Evolutionary conservation across 2,797 vertebrate species (phyloP).

Genomic region (Jordanella pulchra): DNA sequence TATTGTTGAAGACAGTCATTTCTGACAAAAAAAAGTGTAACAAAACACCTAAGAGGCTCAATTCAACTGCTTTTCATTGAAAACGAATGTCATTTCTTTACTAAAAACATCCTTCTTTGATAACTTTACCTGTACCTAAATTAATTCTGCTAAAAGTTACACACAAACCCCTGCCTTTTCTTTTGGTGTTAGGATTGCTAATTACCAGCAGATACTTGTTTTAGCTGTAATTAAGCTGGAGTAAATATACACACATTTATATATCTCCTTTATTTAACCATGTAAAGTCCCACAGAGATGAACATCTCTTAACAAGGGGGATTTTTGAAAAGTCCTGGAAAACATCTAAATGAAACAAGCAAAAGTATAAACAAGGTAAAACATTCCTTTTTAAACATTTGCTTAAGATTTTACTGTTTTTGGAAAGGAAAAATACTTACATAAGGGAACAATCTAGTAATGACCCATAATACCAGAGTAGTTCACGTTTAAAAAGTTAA

Average conservation of each 20-base stretch:
- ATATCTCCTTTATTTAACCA: not conserved
- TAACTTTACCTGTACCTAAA: no score
- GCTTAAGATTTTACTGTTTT: not conserved
- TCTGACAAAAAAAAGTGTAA: no score
- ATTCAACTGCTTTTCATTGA: no score
- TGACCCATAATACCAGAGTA: not conserved
- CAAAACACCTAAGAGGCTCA: no score
- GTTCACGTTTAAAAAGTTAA: not conserved
- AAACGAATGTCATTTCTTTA: no score
- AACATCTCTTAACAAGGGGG: not conserved
- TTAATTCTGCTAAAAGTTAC: no score
- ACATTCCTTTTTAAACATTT: not conserved
- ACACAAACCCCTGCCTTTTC: not conserved
- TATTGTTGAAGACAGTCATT: no score
- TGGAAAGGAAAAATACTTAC: not conserved
- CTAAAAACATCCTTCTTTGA: no score
- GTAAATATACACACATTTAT: not conserved
- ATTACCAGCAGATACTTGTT: not conserved
- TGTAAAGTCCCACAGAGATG: not conserved
- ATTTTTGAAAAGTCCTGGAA: not conserved
- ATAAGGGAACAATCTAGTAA: not conserved
- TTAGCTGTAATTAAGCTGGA: not conserved
- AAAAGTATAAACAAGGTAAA: not conserved
- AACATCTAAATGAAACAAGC: not conserved
- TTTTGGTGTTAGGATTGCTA: not conserved